Evolutionary conservation across 1,140 invertebrate species (phyloP), one percentile per base, ranked within the genome.

Genomic region (Amyelois transitella): DNA sequence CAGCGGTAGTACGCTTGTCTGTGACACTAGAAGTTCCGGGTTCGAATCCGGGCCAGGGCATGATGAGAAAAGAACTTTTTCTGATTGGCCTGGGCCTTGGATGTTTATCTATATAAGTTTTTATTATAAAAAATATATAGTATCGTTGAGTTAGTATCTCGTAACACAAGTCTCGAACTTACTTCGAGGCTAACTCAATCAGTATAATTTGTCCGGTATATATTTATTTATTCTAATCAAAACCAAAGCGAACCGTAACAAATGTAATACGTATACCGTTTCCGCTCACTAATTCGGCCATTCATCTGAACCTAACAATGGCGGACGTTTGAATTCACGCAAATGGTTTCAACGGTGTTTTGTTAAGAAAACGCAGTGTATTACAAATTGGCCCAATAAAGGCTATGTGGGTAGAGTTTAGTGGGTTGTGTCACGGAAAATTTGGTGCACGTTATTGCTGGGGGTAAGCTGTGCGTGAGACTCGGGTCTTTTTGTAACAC

Each of bases 361-460:
- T 57, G 48, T 52, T 58, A 58, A 58, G 60, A 55, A 62, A 62
- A 60, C 52, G 53, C 32, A 43, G 43, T 58, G 60, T 62, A 58
- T 62, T 58, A 62, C 60, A 62, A 62, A 62, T 62, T 25, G 52
- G 51, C 10, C 8, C 43, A 47, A 62, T 62, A 62, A 62, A 52
- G 51, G 38, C 45, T 53, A 44, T 19, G 24, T 51, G 48, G 48
- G 51, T 18, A 58, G 52, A 38, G 49, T 18, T 48, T 51, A 43
- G 38, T 53, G 53, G 44, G 17, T 55, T 50, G 44, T 56, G 43
- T 43, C 53, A 54, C 28, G 51, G 59, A 57, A 57, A 52, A 57
- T 57, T 57, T 57, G 49, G 49, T 44, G 6, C 12, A 32, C 7
- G 4, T 32, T 6, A 10, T 32, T 24, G 6, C 6, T 38, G n/a